These are phyloP conservation scores for Typhlichthys eigenmanni DNA, from an alignment of 2,797 vertebrate species.

Conservation along the genomic window DNA sequence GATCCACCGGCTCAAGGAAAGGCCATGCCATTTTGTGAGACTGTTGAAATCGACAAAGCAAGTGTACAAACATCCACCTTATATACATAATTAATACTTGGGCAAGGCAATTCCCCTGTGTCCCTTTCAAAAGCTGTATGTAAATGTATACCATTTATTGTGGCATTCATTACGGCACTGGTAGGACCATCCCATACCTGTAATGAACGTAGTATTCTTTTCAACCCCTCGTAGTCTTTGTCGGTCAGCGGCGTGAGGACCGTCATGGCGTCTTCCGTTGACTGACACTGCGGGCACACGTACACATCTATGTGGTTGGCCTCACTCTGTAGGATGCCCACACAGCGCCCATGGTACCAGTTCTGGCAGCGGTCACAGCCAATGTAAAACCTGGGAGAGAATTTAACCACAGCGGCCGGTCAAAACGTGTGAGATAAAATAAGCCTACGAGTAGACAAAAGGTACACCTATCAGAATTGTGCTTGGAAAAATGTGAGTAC, in stretches of 20 bases:
- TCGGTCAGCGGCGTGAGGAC: constrained; percentile 95
- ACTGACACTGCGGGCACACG: constrained; percentile 97
- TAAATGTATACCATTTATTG: background rate
- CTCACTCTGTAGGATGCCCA: constrained; percentile 97
- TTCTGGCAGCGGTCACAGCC: constrained; percentile 98
- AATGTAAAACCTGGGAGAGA: constrained; percentile 89
- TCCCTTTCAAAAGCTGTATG: background rate
- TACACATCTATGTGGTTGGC: constrained; percentile 96
- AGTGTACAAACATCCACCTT: background rate
- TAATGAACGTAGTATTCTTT: constrained; percentile 91
- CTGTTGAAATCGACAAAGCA: constrained; percentile 58
- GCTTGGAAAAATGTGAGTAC: too few relatives aligned
- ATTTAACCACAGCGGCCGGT: background rate
- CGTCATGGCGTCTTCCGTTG: constrained; percentile 97
- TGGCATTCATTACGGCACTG: background rate
- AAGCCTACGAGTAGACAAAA: background rate
- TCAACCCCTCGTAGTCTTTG: constrained; percentile 94
- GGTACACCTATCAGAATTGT: background rate
- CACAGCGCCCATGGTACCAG: constrained; percentile 98
- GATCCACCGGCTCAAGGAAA: constrained; percentile 95
- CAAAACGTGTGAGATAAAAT: background rate
- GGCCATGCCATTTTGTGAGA: constrained; percentile 99
- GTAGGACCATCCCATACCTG: constrained; percentile 78
- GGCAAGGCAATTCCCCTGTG: background rate
- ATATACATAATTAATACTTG: background rate